Percentiles rank a stretch among this genome's conserved stretches.
Evolutionary conservation across 2,113 vertebrate species (phyloP).

Genomic region (Brachirus orientalis): DNA sequence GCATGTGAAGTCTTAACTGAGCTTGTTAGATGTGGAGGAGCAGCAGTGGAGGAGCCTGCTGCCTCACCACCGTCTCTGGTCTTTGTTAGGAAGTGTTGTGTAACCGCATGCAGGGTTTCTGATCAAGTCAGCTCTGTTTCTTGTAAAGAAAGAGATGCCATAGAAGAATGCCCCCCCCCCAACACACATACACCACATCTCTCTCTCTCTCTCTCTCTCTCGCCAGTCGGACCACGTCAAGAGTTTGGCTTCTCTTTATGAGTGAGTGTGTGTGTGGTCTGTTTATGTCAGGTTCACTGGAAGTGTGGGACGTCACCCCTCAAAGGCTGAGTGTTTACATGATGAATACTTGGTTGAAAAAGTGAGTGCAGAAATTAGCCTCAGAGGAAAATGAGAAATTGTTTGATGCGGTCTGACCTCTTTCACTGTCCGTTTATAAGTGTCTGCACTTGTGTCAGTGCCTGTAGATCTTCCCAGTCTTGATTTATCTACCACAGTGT

Average conservation of each 20-base stretch:
- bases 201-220: conserved; percentile 5
- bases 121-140: conserved; percentile 41
- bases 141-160: conserved; percentile 39
- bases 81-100: conserved; percentile 59
- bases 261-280: conserved; percentile 39
- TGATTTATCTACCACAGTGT: conserved; percentile 6
- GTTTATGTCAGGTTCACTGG: conserved; percentile 6
- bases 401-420: neutral
- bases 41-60: neutral
- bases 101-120: conserved; percentile 34
- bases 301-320: conserved; percentile 38
- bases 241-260: conserved; percentile 31
- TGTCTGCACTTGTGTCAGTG: neutral
- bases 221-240: conserved; percentile 18
- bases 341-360: neutral
- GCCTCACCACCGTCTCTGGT: conserved; percentile 12
- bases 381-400: neutral
- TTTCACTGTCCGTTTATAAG: neutral
- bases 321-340: neutral
- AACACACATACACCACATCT: too few relatives aligned
- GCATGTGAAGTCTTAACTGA: conserved; percentile 20
- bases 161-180: neutral
- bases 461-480: too few relatives aligned
- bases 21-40: neutral
- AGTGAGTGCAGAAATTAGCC: conserved; percentile 15